These are phyloP conservation scores for Porites australiensis DNA, from an alignment of 64 coral and sea anemone species.

Conservation along the genomic window DNA sequence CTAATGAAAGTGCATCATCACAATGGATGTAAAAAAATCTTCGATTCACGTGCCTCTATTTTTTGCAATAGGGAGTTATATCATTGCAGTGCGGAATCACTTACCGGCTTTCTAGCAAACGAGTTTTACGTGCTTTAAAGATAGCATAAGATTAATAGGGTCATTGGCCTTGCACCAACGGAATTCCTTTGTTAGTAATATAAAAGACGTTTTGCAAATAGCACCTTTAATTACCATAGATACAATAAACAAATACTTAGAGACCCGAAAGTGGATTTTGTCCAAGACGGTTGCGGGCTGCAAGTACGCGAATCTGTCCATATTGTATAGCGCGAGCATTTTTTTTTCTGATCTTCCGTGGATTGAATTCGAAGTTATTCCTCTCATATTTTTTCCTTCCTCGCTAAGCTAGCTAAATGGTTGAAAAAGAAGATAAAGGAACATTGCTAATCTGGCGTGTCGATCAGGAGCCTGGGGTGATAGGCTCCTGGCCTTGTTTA, in stretches of 20 bases:
- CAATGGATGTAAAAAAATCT: not conserved
- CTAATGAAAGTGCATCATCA: not conserved
- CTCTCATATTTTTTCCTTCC: no score
- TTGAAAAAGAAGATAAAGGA: no score
- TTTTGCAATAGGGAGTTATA: not conserved
- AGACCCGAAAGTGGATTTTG: not conserved
- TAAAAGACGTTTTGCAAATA: conserved; percentile 43
- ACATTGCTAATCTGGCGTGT: no score
- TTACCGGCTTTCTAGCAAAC: not conserved
- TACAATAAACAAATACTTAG: conserved; percentile 2
- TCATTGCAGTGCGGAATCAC: not conserved
- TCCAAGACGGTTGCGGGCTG: not conserved
- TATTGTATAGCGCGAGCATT: no score
- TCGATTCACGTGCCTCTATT: not conserved
- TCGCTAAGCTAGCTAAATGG: no score
- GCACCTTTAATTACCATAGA: conserved; percentile 11
- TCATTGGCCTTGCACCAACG: not conserved
- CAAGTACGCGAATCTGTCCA: no score
- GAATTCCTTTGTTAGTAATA: conserved; percentile 32
- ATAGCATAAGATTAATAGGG: not conserved
- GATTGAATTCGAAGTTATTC: no score
- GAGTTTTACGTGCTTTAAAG: not conserved
- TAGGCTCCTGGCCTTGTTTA: no score
- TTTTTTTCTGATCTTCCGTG: no score
- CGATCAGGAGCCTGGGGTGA: no score